These are phyloP conservation scores for Gadus chalcogrammus DNA, from an alignment of 2,113 vertebrate genomes.

Conservation along the genomic window DNA sequence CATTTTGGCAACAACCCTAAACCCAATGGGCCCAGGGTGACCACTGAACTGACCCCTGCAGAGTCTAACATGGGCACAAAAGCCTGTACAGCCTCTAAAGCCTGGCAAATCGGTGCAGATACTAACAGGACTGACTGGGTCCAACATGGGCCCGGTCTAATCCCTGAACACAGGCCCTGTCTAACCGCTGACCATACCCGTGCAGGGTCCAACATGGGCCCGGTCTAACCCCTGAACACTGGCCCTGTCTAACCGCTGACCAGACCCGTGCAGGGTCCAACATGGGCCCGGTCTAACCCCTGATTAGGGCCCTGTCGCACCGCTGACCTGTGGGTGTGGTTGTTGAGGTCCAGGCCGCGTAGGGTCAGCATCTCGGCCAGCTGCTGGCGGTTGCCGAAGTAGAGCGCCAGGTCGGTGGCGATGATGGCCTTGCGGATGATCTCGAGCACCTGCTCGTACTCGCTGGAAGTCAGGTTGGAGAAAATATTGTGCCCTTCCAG, in stretches of 20 bases:
- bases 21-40: neutral
- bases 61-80: neutral
- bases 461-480: constrained; percentile 94
- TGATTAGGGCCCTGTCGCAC: neutral
- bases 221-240: neutral
- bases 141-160: no score
- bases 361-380: constrained; percentile 84
- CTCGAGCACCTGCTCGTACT: constrained; percentile 97
- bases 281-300: neutral
- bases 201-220: neutral
- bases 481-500: constrained; percentile 99
- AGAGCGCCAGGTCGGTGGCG: constrained; percentile 94
- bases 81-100: neutral
- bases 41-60: no score
- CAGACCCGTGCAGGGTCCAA: neutral
- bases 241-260: no score
- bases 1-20: no score
- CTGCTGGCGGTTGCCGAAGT: constrained; percentile 96
- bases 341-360: constrained; percentile 84
- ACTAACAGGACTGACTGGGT: neutral
- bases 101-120: neutral
- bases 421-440: constrained; percentile 99
- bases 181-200: no score
- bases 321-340: constrained; percentile 88
- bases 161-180: no score